phyloP scores from a whole-genome alignment of 2,888 invertebrate species.

The Loripinus fragilis region DNA sequence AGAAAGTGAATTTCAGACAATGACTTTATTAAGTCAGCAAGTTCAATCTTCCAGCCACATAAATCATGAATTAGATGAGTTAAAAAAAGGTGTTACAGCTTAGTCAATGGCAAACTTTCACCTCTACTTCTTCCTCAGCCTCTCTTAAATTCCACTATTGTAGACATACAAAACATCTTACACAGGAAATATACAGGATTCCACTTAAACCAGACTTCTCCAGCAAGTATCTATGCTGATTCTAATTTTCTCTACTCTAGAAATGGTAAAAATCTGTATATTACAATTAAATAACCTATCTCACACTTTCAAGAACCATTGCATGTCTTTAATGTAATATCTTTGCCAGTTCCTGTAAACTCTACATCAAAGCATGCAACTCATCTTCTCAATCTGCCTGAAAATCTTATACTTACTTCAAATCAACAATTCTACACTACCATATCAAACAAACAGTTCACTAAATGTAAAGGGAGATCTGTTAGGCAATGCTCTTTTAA shows the following conservation, averaged over 20 bases:
- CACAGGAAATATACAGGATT: no score
- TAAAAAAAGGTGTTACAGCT: not conserved
- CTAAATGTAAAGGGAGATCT: no score
- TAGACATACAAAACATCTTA: not conserved
- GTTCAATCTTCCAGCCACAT: not conserved
- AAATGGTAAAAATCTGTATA: conserved; percentile 20
- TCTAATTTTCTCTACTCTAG: conserved; percentile 28
- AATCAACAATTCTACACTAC: no score
- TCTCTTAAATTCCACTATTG: not conserved
- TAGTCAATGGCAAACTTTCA: conserved; percentile 29
- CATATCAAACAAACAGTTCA: no score
- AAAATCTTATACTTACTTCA: no score
- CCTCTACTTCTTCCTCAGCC: conserved; percentile 6
- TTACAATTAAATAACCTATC: conserved; percentile 40
- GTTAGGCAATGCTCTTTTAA: no score
- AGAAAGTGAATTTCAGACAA: not conserved
- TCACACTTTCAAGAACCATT: conserved; percentile 33
- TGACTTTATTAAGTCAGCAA: not conserved
- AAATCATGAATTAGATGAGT: not conserved
- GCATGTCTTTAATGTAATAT: no score
- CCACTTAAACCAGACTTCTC: no score
- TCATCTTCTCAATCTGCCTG: no score
- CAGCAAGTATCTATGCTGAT: no score
- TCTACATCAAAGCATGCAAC: no score
- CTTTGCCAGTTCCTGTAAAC: no score